Base-by-base conservation (phyloP, 2,113 vertebrate genomes). In the Acrocephalus arundinaceus region DNA sequence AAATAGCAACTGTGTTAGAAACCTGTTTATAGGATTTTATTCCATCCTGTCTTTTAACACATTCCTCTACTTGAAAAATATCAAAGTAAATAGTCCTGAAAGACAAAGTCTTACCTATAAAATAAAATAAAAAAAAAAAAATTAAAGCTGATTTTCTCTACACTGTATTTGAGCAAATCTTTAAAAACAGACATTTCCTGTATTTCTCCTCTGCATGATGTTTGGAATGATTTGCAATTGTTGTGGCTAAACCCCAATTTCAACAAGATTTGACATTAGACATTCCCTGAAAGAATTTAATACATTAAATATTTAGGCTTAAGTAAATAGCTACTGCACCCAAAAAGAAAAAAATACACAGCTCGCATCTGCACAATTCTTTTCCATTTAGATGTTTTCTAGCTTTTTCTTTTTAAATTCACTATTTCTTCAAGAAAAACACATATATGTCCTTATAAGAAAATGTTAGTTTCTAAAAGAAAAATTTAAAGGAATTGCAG, bases 41-140 rank as follows among this genome's bases (percentile, higher is more conserved):
- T 86, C 93, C 88, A 94, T 75, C 75, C 79, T 96, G 89, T 51
- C 57, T 90, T 95, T 95, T 93, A 94, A 88, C 83, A 92, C 83
- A 86, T 93, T 81, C 78, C 27, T 55, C 43, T 68, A 55, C 48
- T 82, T 39, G 46, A 15, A 78, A 24, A 85, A 22, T 55, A 93
- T 54, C 25, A 63, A 94, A 88, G 83, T 77, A 87, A 91, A 79
- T 30, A 96, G 71, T 52, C 30, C 55, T 39, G 22, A 45, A 85
- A 45, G 15, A 45, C 6, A 45, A 45, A 71, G 59, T 51, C 52
- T 87, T 83, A 84, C 43, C n/a, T 63, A 39, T 23, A 75, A 75
- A 83, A 49, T 19, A 66, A 88, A 66, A 28, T 81, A n/a, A 59
- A 77, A 39, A 39, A 39, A 9, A 39, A 39, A 39, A 23, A 30